These are phyloP conservation scores for Venturia canescens DNA, from an alignment of 1,140 invertebrate species.

Conservation along the genomic window DNA sequence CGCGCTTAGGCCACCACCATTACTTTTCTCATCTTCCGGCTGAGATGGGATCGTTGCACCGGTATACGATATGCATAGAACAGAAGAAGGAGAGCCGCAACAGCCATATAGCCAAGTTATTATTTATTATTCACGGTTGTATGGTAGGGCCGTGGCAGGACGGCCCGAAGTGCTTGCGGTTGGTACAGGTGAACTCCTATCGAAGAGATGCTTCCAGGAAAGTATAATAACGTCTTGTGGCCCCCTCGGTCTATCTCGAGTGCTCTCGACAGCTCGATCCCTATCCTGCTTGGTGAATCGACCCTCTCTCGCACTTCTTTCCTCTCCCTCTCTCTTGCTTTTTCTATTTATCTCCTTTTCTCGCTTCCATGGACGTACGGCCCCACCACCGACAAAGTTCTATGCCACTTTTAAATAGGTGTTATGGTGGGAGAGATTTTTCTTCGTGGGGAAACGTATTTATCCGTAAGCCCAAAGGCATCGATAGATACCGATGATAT, in stretches of 20 bases:
- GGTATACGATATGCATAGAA: conserved; percentile 22
- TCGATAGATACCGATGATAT: conserved; percentile 28
- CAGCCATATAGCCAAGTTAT: conserved; percentile 37
- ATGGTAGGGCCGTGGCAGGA: conserved; percentile 28
- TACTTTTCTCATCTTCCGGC: conserved; percentile 46
- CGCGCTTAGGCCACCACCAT: conserved; percentile 42
- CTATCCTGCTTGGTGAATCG: conserved; percentile 29
- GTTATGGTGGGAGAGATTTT: conserved; percentile 31
- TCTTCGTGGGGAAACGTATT: conserved; percentile 18
- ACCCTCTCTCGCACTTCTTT: neutral
- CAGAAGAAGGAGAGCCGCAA: conserved; percentile 31
- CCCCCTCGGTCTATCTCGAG: conserved; percentile 38
- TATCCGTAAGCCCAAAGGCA: conserved; percentile 12
- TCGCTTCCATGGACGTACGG: neutral
- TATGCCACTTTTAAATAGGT: neutral
- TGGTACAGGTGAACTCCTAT: conserved; percentile 31
- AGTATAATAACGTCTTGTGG: conserved; percentile 45
- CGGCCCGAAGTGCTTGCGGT: conserved; percentile 2
- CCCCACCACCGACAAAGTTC: neutral
- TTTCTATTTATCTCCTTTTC: neutral
- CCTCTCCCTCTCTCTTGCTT: neutral
- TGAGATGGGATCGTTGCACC: conserved; percentile 39
- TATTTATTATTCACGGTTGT: conserved; percentile 47
- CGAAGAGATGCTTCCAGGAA: conserved; percentile 43
- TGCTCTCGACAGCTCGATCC: conserved; percentile 43